Base-by-base conservation (phyloP, 2,113 vertebrate genomes). In the Cephalopterus ornatus region DNA sequence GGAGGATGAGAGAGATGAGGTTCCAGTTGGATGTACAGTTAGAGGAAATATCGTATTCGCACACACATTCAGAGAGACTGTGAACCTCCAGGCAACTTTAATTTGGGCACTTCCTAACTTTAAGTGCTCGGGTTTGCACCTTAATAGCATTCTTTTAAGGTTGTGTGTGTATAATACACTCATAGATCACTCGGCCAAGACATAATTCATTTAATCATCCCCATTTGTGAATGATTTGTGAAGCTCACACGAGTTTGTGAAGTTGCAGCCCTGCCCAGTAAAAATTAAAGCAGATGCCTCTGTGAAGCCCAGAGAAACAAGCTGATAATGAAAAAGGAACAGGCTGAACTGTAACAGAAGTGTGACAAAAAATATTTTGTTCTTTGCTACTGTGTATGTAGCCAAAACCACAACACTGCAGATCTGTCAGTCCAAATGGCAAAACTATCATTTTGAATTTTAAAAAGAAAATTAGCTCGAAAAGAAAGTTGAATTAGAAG, bases 351-450 rank as follows among this genome's bases (percentile, higher is more conserved):
- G 80, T 70, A 95, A 95, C 93, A 92, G 70, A 94, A 97, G 66
- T 62, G 93, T 91, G 81, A 95, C 93, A 95, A 96, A 92, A 95
- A 95, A 96, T 96, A 96, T 96, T 95, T 95, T 95, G 96, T 96
- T 95, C 93, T 93, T 87, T 85, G 89, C 74, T 91, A 70, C 94
- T 88, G 91, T 91, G 10, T 79, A 78, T 79, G 84, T 89, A 96
- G 96, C 94, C 95, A 97, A 97, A 97, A 95, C 94, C 68, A 95
- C 96, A 97, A 95, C 94, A 97, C 83, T 87, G n/a, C 77, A 85
- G 95, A 81, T 92, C 87, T 85, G 81, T 49, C 73, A 91, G 77
- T 78, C 84, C 89, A 96, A 96, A 95, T 85, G 93, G 80, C 80
- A 95, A 67, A 94, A 47, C 63, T 20, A 62, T 7, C 5, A 55